Percentiles rank a stretch among this genome's conserved stretches.
Evolutionary conservation across 2,797 vertebrate species (phyloP).

Genomic region (Cyclura pinguis): DNA sequence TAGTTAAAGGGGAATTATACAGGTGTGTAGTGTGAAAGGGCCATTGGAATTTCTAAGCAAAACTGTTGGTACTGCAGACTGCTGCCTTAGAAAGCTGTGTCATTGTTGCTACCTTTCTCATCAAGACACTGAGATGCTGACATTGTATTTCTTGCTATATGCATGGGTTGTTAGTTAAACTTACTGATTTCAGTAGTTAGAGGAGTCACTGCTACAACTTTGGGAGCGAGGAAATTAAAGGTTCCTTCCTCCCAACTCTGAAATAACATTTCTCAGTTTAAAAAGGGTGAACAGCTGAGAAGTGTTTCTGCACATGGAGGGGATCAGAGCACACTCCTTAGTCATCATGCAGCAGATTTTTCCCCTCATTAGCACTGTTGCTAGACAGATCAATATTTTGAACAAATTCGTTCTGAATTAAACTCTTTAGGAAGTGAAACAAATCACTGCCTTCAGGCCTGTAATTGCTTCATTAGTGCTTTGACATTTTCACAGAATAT

Average conservation of each 20-base stretch:
- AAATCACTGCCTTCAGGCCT: slow-evolving; percentile 44
- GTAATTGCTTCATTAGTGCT: slow-evolving; percentile 8
- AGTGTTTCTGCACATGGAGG: no score
- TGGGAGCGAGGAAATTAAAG: no score
- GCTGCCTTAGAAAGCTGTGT: neutral
- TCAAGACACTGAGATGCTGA: neutral
- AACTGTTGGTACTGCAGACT: neutral
- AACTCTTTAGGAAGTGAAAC: slow-evolving; percentile 45
- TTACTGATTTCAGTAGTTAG: neutral
- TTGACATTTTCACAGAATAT: no score
- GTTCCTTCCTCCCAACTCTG: no score
- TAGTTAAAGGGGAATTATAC: no score
- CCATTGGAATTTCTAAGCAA: neutral
- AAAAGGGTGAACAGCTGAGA: no score
- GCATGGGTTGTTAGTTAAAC: neutral
- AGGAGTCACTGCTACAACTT: neutral
- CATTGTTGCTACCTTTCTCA: neutral
- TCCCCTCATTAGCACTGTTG: no score
- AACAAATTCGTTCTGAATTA: neutral
- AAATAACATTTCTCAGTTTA: no score
- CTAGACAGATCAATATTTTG: no score
- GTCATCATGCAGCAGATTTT: no score
- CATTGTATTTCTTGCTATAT: neutral
- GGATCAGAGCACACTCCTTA: no score
- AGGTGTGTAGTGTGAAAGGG: no score